These are phyloP conservation scores for Myripristis jacobus DNA, from an alignment of 2,797 vertebrate species.

Conservation along the genomic window DNA sequence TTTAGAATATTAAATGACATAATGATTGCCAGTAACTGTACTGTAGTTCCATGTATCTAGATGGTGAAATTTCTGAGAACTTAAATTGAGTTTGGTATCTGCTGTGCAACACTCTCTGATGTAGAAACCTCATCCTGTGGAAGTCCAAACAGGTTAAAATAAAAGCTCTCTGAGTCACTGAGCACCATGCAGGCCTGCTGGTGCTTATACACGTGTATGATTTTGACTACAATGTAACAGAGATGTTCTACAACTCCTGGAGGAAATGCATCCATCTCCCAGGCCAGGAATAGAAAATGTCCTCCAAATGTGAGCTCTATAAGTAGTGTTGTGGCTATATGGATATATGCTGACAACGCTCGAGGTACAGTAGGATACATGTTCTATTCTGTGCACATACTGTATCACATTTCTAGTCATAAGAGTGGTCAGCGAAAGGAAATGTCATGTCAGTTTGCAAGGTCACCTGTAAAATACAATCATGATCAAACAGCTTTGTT, in stretches of 20 bases:
- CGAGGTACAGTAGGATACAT: constrained; percentile 42
- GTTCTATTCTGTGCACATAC: constrained; percentile 48
- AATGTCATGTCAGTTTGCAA: constrained; percentile 60
- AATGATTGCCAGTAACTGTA: too few relatives aligned
- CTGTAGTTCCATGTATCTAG: too few relatives aligned
- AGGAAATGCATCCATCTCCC: constrained; percentile 51
- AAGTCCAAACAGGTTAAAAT: neutral
- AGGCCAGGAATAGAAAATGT: constrained; percentile 64
- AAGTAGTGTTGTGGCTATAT: constrained; percentile 63
- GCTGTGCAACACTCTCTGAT: too few relatives aligned
- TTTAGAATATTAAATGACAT: too few relatives aligned
- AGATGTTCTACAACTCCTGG: constrained; percentile 51
- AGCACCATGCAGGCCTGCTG: neutral
- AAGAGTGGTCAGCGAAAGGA: constrained; percentile 71
- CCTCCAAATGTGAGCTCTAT: constrained; percentile 63
- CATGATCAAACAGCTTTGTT: constrained; percentile 28
- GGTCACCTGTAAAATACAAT: constrained; percentile 53
- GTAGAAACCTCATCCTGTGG: too few relatives aligned
- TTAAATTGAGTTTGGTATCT: too few relatives aligned
- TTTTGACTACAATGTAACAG: constrained; percentile 39
- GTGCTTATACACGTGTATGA: constrained; percentile 38
- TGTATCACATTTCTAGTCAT: constrained; percentile 65
- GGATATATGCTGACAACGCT: constrained; percentile 65
- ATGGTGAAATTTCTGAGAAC: too few relatives aligned
- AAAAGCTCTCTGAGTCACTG: constrained; percentile 7